Evolutionary conservation across 2,113 vertebrate genomes (phyloP), one percentile per base, ranked within the genome.

Genomic region (Lota lota): DNA sequence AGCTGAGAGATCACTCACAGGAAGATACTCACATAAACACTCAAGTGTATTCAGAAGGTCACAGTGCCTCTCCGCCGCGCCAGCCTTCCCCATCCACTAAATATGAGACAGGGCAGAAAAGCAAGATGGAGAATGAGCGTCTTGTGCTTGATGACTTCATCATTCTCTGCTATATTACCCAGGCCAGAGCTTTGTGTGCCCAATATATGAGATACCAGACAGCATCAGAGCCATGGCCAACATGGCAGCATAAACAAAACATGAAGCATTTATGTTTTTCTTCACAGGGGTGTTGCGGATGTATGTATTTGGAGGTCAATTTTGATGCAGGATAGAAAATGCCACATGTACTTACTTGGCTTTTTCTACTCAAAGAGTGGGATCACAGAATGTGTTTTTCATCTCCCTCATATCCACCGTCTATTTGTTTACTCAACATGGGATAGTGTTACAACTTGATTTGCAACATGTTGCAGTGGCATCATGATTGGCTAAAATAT

Each of bases 41-140:
- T 83, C 74, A 83, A 86, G 88, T 84, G 83, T 79, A 87, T 85
- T 88, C 79, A 85, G 81, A 87, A 91, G 88, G 87, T 90, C 89
- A 89, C 72, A 71, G 77, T 81, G 81, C 77, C 68, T 66, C 83
- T 87, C 82, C 80, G 79, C 79, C 76, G 83, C 76, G 74, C 83
- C 77, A 78, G 74, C 84, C 81, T 79, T 64, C 64, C 74, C 77
- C 87, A 89, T 91, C 87, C 88, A 76, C 74, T 70, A 84, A 88
- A 87, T 74, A 69, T 60, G 63, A 88, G 75, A 69, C 77, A 61
- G 77, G 79, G 50, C 67, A 64, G 71, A 64, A 47, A 64, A 73
- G 64, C 66, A 67, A 33, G 24, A 20, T 67, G 61, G 75, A 28
- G 66, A 72, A 51, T 63, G 18, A 72, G 67, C 71, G 72, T 22